Evolutionary conservation across 1,140 invertebrate genomes (phyloP).

Genomic region (Littorina saxatilis): DNA sequence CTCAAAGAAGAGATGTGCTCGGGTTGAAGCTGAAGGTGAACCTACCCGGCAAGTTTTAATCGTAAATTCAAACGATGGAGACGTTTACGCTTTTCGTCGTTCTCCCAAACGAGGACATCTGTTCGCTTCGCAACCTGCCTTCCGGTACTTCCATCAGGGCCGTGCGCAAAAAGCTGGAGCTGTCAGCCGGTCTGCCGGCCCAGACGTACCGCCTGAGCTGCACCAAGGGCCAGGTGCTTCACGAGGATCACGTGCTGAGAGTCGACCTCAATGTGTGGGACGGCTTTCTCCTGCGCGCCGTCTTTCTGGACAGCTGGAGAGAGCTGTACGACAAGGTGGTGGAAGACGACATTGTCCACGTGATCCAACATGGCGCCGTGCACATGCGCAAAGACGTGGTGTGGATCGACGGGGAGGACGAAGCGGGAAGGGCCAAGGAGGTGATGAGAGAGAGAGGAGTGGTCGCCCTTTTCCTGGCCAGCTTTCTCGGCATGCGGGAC

Average conservation of each 20-base stretch:
- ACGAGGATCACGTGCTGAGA: slow-evolving; percentile 52
- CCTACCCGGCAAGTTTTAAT: no score
- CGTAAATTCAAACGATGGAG: no score
- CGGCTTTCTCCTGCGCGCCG: slow-evolving; percentile 41
- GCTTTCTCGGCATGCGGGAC: slow-evolving; percentile 47
- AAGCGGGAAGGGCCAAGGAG: slow-evolving; percentile 43
- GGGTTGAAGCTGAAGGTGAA: no score
- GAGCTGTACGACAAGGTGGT: slow-evolving; percentile 32
- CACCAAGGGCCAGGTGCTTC: slow-evolving; percentile 53
- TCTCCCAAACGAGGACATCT: slow-evolving; percentile 59
- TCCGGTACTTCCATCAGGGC: slow-evolving; percentile 57
- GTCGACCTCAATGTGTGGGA: slow-evolving; percentile 49
- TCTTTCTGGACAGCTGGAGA: slow-evolving; percentile 42
- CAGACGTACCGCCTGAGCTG: slow-evolving; percentile 58
- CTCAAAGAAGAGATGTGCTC: no score
- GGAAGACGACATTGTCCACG: slow-evolving; percentile 47
- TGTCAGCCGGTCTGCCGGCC: slow-evolving; percentile 59
- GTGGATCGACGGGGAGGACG: slow-evolving; percentile 48
- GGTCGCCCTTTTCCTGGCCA: slow-evolving; percentile 58
- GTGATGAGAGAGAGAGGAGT: slow-evolving; percentile 56
- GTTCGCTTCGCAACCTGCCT: slow-evolving; percentile 54
- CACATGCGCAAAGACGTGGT: slow-evolving; percentile 25
- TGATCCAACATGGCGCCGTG: slow-evolving; percentile 56
- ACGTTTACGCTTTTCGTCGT: slow-evolving; percentile 64
- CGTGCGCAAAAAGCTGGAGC: slow-evolving; percentile 58